Evolutionary conservation across 2,113 vertebrate genomes (phyloP), one percentile per base, ranked within the genome.

Genomic region (Larimichthys polyactis): DNA sequence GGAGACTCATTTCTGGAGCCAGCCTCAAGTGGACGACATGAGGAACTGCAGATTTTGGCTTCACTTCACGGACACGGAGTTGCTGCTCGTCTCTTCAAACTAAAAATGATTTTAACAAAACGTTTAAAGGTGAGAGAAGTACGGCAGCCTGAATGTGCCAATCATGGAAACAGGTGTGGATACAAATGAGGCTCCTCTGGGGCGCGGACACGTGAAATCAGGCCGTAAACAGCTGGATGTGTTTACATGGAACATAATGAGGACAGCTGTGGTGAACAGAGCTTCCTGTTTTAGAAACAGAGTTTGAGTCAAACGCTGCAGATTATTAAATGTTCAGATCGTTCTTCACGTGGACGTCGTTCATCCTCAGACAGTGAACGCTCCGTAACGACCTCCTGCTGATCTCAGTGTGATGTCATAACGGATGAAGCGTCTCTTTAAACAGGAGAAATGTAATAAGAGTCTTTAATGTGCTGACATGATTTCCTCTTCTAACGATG

Each of bases 381-480:
- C n/a, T n/a, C n/a, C n/a, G n/a, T n/a, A n/a, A n/a, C n/a, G n/a
- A n/a, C n/a, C n/a, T n/a, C n/a, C n/a, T n/a, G n/a, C n/a, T n/a
- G n/a, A n/a, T n/a, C n/a, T n/a, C n/a, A n/a, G n/a, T n/a, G n/a
- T n/a, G n/a, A n/a, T n/a, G n/a, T 48, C 55, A 68, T 17, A 79
- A 64, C 59, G 49, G 52, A 48, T 65, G 73, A 29, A 77, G 43
- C 24, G 12, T 49, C 27, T 27, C 14, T 57, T 78, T 48, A 5
- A 19, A 65, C 43, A 36, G 14, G 60, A 29, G 44, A 48, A 75
- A 78, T 27, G 44, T 12, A 68, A 52, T 83, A 29, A 43, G 64
- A 54, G 69, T 48, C 27, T 7, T 58, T 64, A 62, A 81, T 71
- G 77, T 75, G 75, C 72, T 75, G 70, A 54, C 44, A 49, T 55